phyloP scores from a whole-genome alignment of 2,888 invertebrate genomes.

The Agrilus cyanescens region DNA sequence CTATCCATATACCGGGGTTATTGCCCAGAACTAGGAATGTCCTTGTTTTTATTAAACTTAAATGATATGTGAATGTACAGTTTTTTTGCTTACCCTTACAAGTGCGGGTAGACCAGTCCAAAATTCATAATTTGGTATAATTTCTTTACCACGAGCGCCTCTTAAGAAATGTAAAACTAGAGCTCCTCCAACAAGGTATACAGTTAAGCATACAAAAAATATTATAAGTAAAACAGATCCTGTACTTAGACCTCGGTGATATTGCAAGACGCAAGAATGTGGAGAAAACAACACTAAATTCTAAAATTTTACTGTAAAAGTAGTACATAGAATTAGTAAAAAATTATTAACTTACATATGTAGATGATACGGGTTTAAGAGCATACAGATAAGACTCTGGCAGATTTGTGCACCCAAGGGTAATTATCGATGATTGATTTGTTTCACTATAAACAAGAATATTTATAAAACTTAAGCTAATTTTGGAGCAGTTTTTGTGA shows the following conservation, averaged over 20 bases:
- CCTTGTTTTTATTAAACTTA: not conserved
- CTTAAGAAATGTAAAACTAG: conserved; percentile 52
- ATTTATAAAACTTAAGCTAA: too few relatives aligned
- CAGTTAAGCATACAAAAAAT: conserved; percentile 43
- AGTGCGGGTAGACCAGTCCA: conserved; percentile 60
- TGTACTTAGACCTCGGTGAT: conserved; percentile 40
- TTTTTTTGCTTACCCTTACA: conserved; percentile 45
- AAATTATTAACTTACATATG: not conserved
- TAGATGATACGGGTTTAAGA: not conserved
- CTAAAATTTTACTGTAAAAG: conserved; percentile 31
- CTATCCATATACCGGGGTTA: too few relatives aligned
- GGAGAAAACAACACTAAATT: conserved; percentile 40
- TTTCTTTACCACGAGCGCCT: conserved; percentile 60
- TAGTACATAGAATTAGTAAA: not conserved
- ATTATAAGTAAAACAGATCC: conserved; percentile 54
- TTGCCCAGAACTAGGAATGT: too few relatives aligned
- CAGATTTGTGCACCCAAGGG: not conserved
- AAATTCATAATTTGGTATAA: conserved; percentile 62
- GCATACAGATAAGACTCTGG: not conserved
- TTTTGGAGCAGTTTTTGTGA: too few relatives aligned
- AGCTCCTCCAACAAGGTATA: conserved; percentile 56
- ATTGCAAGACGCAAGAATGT: conserved; percentile 38
- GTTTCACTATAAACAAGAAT: too few relatives aligned
- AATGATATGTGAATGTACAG: not conserved
- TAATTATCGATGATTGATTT: not conserved